These are phyloP conservation scores for Pantala flavescens DNA, from an alignment of 1,140 invertebrate species.

Conservation along the genomic window DNA sequence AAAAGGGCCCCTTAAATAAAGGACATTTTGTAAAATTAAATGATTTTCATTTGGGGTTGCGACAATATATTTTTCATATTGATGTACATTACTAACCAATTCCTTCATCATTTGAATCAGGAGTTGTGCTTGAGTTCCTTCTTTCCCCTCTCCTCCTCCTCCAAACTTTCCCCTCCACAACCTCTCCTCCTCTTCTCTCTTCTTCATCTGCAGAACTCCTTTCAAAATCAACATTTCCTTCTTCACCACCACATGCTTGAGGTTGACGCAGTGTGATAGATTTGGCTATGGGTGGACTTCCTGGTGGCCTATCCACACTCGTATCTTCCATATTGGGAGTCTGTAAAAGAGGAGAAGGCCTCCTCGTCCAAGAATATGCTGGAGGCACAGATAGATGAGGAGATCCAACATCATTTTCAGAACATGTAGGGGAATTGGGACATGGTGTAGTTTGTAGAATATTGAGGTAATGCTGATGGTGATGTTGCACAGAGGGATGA, in stretches of 20 bases:
- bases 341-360: neutral
- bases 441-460: neutral
- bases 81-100: slow-evolving; percentile 50
- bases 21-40: no score
- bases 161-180: neutral
- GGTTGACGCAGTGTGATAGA: neutral
- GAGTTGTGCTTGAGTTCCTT: neutral
- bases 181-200: neutral
- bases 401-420: neutral
- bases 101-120: slow-evolving; percentile 60
- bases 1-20: no score
- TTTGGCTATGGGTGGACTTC: slow-evolving; percentile 28
- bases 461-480: neutral
- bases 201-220: neutral
- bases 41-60: no score
- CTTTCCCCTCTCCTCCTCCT: neutral
- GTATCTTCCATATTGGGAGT: neutral
- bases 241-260: neutral
- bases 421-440: neutral
- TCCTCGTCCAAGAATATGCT: neutral
- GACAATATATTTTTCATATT: no score
- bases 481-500: neutral
- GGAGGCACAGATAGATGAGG: neutral
- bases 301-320: slow-evolving; percentile 24
- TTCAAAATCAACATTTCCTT: neutral